Conservation (phyloP, 2,113 vertebrate species). For the Marmota flaviventris region DNA sequence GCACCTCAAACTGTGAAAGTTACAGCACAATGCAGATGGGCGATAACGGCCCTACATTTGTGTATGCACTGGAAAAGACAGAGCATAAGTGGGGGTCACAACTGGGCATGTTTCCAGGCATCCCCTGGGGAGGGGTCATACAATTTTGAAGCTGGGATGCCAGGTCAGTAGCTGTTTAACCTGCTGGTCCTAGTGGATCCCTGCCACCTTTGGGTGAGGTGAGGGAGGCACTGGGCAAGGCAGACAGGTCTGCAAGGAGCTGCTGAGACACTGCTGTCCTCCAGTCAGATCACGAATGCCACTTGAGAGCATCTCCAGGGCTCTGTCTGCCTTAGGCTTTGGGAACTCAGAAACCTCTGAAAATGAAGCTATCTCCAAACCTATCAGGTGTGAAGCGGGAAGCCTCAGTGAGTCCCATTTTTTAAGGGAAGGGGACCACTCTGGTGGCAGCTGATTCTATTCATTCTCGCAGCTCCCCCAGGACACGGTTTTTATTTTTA, state of each 20-base stretch:
- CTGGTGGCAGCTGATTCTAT: conserved; percentile 82
- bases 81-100: neutral
- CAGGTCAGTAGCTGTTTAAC: neutral
- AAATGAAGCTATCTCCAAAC: neutral
- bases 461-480: conserved; percentile 83
- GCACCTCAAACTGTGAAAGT: neutral
- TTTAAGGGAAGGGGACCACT: conserved; percentile 72
- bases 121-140: too few relatives aligned
- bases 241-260: neutral
- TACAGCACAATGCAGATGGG: neutral
- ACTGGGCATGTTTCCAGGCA: neutral
- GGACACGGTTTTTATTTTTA: conserved; percentile 89
- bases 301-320: neutral
- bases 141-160: neutral
- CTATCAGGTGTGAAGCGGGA: neutral
- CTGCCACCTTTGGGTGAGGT: neutral
- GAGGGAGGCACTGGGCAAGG: fast-evolving
- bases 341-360: neutral
- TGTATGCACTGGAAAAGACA: neutral
- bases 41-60: neutral
- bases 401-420: neutral
- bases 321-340: neutral
- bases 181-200: fast-evolving
- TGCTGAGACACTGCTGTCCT: neutral
- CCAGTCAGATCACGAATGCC: fast-evolving